Base-by-base conservation (phyloP, 2,888 invertebrate genomes). In the Idaea straminata region DNA sequence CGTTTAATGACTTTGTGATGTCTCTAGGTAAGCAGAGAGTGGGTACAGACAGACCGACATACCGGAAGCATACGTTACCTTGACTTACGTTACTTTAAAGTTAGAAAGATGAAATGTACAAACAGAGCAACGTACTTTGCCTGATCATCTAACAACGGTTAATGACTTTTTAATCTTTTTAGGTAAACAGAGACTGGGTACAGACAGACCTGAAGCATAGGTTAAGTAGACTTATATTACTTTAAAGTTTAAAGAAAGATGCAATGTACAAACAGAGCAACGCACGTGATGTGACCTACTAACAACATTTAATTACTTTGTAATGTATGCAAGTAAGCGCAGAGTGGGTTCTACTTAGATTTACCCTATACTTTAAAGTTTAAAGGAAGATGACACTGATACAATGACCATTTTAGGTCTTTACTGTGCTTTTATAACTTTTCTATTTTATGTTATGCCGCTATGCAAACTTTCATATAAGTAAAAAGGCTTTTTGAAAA, bases 1-100 rank as follows among this genome's bases (percentile, higher is more conserved):
- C 76, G 64, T 76, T 80, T 84, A 85, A 85, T 83, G 88, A 84
- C 83, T 77, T 77, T 83, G 83, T 88, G 86, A 88, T 87, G 86
- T 77, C 76, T 61, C 70, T 71, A 68, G 72, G 74, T 62, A 64
- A 61, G 64, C 36, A 57, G 16, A 59, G 15, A 5, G n/a, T 59
- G 58, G 15, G 58, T 59, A 47, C 59, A 59, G 62, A 59, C 62
- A 62, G 47, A 47, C 47, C 47, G 13, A 47, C 13, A 47, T 5
- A 47, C 47, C 47, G 47, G 13, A 5, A 47, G 5, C 47, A 4
- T 47, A 13, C 13, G 47, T 13, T 47, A 4, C 47, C 0, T 7
- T 7, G 47, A 47, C 47, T 47, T 47, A 47, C 47, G 10, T 47
- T 47, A 47, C 47, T 47, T 47, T 25, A 25, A 25, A 25, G 25